Percentiles rank a stretch among this genome's conserved stretches.
These are phyloP conservation scores for Chaitophorus viminalis DNA, from an alignment of 2,888 invertebrate species.

Conservation along the genomic window DNA sequence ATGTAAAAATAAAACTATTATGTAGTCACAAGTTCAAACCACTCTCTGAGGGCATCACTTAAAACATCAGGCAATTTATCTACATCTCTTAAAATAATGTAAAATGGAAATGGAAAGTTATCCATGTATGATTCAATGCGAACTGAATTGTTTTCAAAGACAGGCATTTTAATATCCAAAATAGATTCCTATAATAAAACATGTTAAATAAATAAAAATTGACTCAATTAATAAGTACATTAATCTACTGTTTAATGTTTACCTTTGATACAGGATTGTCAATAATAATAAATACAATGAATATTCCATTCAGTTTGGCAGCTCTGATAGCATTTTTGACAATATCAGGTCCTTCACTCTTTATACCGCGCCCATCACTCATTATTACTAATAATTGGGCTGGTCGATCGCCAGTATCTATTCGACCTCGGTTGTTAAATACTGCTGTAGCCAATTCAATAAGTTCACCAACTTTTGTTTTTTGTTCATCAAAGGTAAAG, in stretches of 20 bases:
- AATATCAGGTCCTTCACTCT: slow-evolving; percentile 83
- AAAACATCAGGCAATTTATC: slow-evolving; percentile 87
- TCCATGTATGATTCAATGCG: slow-evolving; percentile 89
- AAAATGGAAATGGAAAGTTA: slow-evolving; percentile 97
- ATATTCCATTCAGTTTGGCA: slow-evolving; percentile 84
- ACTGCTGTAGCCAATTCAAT: slow-evolving; percentile 81
- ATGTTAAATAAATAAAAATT: not conserved
- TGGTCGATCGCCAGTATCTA: slow-evolving; percentile 50
- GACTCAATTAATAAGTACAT: not conserved
- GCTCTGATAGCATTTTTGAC: slow-evolving; percentile 83
- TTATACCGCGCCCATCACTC: slow-evolving; percentile 94
- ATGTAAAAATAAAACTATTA: slow-evolving; percentile 5
- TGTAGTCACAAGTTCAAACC: slow-evolving; percentile 93
- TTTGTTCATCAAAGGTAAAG: slow-evolving; percentile 88
- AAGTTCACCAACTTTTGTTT: slow-evolving; percentile 86
- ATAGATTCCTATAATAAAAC: slow-evolving; percentile 81
- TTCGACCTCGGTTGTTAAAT: slow-evolving; percentile 69
- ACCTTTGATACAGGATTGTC: slow-evolving; percentile 94
- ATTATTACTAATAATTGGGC: slow-evolving; percentile 91
- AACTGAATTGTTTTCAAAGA: slow-evolving; percentile 72
- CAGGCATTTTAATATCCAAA: slow-evolving; percentile 84
- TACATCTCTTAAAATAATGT: slow-evolving; percentile 91
- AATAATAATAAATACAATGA: slow-evolving; percentile 93
- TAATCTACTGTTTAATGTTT: slow-evolving; percentile 64
- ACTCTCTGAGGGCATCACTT: slow-evolving; percentile 95